phyloP scores from a whole-genome alignment of 37 sponge, comb jelly and placozoan species.

The Ianthella basta region DNA sequence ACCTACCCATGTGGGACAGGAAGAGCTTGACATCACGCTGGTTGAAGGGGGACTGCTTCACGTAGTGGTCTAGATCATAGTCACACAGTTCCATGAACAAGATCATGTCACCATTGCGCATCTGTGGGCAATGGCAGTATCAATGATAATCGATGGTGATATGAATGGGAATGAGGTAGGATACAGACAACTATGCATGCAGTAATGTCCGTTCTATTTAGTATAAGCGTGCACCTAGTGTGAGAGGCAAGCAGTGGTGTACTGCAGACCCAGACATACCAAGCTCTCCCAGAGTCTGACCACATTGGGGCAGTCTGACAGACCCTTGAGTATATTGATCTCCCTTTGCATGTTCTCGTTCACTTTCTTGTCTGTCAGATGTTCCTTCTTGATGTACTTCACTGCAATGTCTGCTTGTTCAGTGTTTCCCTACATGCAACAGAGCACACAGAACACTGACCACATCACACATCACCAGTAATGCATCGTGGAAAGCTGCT shows the following conservation, averaged over 20 bases:
- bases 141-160: no score
- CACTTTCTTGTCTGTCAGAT: slow-evolving; percentile 83
- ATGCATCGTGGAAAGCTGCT: no score
- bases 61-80: slow-evolving; percentile 79
- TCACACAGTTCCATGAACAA: slow-evolving; percentile 94
- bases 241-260: not conserved
- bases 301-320: slow-evolving; percentile 69
- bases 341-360: slow-evolving; percentile 83
- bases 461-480: not conserved
- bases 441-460: no score
- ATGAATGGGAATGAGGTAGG: slow-evolving; percentile 32
- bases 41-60: slow-evolving; percentile 75
- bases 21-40: slow-evolving; percentile 65
- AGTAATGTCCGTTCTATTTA: not conserved
- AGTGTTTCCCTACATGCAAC: slow-evolving; percentile 35
- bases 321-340: slow-evolving; percentile 70
- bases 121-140: no score
- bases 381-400: slow-evolving; percentile 77
- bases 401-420: slow-evolving; percentile 68
- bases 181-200: not conserved
- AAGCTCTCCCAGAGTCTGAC: slow-evolving; percentile 62
- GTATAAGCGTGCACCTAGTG: not conserved
- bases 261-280: not conserved
- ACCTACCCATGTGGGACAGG: slow-evolving; percentile 76
- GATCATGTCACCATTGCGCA: slow-evolving; percentile 56